Base-by-base conservation (phyloP, 2,888 invertebrate species). In the Chymomyza fuscimana region DNA sequence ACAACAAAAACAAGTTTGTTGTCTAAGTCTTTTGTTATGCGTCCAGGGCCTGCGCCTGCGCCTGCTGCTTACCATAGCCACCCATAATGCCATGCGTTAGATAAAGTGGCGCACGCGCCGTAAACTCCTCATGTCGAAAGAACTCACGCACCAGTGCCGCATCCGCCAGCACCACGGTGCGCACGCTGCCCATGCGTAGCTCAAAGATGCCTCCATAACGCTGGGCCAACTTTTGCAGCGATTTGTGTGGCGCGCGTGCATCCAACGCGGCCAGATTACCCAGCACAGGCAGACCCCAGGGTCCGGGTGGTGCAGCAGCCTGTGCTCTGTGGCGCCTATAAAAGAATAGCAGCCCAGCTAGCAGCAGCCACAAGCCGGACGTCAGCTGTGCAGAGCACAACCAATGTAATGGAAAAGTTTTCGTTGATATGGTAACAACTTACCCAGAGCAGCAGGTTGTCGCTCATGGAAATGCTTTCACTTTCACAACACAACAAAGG, bases 1-100 rank as follows among this genome's bases (percentile, higher is more conserved):
- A 32, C 32, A 9, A 32, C 40, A 12, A 12, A 16, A 54, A 22
- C 52, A 66, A 73, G 80, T 83, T 81, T 52, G 66, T 66, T 62
- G 25, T 75, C 72, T 82, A 77, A 80, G 74, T 86, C 76, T 76
- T 77, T 80, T 69, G 72, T 74, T 74, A 66, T 25, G 12, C 6
- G 10, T n/a, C 36, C 12, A 32, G 25, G 25, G 4, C 32, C 32
- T 1, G 2, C 32, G 6, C 19, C 2, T 19, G 32, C 32, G 32
- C 2, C 32, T 5, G 32, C 6, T 5, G 32, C 94, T 94, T 91
- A 97, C 97, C 97, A 89, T 96, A 95, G 79, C 97, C 97, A 72
- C 95, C 93, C 96, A 97, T 96, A 72, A 97, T 95, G 46, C 97
- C 97, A 88, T 97, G 96, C 0, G 97, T 97, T 61, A 97, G 91